Conservation (phyloP, 2,797 vertebrate genomes). For the Helostoma temminkii region DNA sequence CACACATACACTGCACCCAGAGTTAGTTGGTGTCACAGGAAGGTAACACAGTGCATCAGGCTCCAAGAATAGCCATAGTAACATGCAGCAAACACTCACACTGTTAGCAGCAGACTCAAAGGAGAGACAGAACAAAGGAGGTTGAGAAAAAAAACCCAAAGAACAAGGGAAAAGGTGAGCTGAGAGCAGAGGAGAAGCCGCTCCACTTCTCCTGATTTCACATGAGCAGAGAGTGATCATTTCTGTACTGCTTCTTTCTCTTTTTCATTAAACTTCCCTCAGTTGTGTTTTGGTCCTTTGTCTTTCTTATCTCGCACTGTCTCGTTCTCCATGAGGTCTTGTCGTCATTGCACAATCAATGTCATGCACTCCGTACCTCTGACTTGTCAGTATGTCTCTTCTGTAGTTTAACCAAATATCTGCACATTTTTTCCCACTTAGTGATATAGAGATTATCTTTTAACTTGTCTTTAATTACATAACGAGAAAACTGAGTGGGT, state of each 20-base stretch:
- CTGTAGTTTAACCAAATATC: constrained; percentile 8
- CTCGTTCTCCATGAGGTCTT: background rate
- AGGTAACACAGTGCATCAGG: constrained; percentile 72
- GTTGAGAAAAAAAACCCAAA: constrained; percentile 56
- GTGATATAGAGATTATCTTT: constrained; percentile 10
- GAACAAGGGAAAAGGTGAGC: constrained; percentile 43
- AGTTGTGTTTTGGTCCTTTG: constrained; percentile 2
- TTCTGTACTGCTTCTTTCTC: background rate
- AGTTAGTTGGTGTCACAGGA: constrained; percentile 75
- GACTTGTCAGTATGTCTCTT: background rate
- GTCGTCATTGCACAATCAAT: constrained; percentile 3
- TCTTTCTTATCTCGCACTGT: constrained; percentile 1
- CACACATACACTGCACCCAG: constrained; percentile 49
- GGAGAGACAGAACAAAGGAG: constrained; percentile 61
- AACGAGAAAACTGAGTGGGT: background rate
- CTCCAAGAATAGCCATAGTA: constrained; percentile 76
- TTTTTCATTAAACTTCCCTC: background rate
- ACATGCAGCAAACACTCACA: constrained; percentile 79
- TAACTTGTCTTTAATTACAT: constrained; percentile 15
- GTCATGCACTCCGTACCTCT: background rate
- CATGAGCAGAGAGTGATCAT: background rate
- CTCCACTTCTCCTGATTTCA: constrained; percentile 31
- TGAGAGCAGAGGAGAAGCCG: constrained; percentile 46
- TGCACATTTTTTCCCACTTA: background rate
- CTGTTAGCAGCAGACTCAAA: constrained; percentile 65